Evolutionary conservation across 2,113 vertebrate genomes (phyloP).

Genomic region (Jacana jacana): DNA sequence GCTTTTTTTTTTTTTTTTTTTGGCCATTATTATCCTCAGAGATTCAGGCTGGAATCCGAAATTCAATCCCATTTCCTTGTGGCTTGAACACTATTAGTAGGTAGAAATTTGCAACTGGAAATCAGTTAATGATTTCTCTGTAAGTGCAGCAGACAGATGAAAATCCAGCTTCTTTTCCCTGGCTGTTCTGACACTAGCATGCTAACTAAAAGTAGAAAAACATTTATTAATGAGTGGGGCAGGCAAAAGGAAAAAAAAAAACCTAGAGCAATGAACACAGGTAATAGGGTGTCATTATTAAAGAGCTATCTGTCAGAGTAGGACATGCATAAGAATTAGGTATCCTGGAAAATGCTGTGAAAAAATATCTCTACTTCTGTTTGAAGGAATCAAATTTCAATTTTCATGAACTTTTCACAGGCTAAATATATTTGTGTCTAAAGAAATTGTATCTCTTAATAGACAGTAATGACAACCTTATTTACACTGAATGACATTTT

Average conservation of each 20-base stretch:
- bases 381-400: constrained; percentile 32
- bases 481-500: constrained; percentile 1
- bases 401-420: constrained; percentile 44
- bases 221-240: constrained; percentile 1
- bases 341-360: constrained; percentile 5
- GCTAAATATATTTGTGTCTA: constrained; percentile 13
- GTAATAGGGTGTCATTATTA: constrained; percentile 28
- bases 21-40: neutral
- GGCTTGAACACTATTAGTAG: neutral
- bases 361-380: neutral
- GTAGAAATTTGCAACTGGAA: constrained; percentile 1
- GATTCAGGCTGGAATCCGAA: neutral
- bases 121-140: neutral
- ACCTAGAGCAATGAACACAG: neutral
- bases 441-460: neutral
- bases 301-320: neutral
- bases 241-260: neutral
- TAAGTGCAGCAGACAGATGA: neutral
- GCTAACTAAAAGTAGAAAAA: neutral
- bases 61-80: neutral
- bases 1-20: neutral
- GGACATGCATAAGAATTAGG: constrained; percentile 14
- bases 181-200: neutral
- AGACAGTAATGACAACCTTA: neutral
- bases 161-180: neutral